Conservation (phyloP, 92 coral and sea anemone species). For the Zoanthus solanderi region DNA sequence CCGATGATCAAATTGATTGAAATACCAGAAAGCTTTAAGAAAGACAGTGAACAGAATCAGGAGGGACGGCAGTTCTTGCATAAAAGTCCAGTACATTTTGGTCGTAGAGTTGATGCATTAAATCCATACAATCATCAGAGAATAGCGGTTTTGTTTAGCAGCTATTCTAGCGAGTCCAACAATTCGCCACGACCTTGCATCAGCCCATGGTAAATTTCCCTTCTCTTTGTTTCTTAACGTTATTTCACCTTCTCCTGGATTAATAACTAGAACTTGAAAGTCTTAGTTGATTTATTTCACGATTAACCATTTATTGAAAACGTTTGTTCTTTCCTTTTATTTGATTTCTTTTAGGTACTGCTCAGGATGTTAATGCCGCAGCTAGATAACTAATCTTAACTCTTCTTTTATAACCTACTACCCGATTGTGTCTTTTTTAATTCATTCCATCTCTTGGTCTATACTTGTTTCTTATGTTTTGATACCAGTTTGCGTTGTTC, state of each 20-base stretch:
- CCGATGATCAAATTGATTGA: not conserved
- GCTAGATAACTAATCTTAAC: no score
- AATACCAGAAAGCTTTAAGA: not conserved
- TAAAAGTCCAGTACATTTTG: slow-evolving; percentile 69
- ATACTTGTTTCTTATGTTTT: not conserved
- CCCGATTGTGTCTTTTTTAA: no score
- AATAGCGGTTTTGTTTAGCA: slow-evolving; percentile 92
- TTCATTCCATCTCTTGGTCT: not conserved
- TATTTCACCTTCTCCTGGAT: no score
- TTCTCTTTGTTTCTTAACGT: no score
- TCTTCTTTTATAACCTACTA: no score
- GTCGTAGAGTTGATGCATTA: slow-evolving; percentile 84
- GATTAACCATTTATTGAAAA: no score
- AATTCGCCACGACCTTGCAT: slow-evolving; percentile 96
- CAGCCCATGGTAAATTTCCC: slow-evolving; percentile 86
- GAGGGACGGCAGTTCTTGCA: not conserved
- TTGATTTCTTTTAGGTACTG: no score
- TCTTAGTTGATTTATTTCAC: no score
- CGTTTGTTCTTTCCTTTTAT: no score
- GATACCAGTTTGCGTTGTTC: not conserved
- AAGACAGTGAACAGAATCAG: not conserved
- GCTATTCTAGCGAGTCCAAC: slow-evolving; percentile 90
- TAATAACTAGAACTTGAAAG: no score
- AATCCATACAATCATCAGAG: slow-evolving; percentile 91
- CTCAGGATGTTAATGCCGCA: no score